Evolutionary conservation across 2,113 vertebrate species (phyloP).

Genomic region (Melanostigma gelatinosum): DNA sequence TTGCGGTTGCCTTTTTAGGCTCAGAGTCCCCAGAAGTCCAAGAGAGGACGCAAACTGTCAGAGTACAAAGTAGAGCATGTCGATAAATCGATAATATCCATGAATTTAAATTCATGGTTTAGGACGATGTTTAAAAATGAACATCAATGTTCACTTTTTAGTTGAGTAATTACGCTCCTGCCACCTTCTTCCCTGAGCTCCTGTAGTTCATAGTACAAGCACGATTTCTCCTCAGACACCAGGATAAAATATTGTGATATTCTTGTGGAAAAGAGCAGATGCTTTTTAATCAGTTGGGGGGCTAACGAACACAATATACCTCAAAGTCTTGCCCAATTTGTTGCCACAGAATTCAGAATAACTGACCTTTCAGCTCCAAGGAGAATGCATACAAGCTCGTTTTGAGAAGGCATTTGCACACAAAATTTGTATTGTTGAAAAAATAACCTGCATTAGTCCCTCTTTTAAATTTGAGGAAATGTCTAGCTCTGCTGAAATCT

Average conservation of each 20-base stretch:
- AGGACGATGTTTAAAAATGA: neutral
- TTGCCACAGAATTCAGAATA: neutral
- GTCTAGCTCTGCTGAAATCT: neutral
- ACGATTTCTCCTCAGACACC: neutral
- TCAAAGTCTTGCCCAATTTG: neutral
- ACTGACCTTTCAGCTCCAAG: neutral
- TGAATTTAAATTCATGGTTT: neutral
- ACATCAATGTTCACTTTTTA: neutral
- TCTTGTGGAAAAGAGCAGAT: neutral
- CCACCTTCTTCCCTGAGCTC: neutral
- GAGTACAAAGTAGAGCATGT: neutral
- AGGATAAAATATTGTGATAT: neutral
- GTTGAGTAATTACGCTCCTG: neutral
- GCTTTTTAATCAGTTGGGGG: neutral
- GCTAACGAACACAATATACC: neutral
- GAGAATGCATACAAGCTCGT: neutral
- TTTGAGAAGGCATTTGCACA: neutral
- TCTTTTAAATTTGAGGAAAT: neutral
- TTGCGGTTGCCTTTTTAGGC: too few relatives aligned
- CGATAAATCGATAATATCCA: neutral
- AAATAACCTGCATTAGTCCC: neutral
- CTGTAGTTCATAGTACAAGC: neutral
- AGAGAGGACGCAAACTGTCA: neutral
- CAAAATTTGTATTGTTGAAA: neutral
- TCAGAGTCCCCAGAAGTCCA: neutral